Evolutionary conservation across 2,888 invertebrate genomes (phyloP).

Genomic region (Endotricha flammealis): DNA sequence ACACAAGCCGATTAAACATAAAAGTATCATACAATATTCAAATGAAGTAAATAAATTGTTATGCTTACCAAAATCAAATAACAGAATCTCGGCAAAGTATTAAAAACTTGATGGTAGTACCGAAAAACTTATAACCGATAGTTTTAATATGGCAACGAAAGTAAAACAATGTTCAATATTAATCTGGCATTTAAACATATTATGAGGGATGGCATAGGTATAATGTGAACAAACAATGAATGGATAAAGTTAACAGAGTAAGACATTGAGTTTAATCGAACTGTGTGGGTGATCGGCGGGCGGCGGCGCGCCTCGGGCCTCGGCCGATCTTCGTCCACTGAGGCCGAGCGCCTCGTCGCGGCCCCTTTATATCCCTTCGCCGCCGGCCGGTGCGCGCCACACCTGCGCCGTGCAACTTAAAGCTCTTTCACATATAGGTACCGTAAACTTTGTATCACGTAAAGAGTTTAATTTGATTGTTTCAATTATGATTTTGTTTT

Average conservation of each 20-base stretch:
- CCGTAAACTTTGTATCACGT: too few relatives aligned
- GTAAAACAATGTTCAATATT: slow-evolving; percentile 2
- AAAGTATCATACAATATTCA: background rate
- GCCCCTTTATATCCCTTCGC: background rate
- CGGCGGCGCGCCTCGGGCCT: background rate
- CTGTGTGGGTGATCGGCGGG: background rate
- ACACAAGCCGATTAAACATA: background rate
- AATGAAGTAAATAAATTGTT: background rate
- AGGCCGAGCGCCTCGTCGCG: background rate
- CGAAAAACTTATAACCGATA: slow-evolving; percentile 4
- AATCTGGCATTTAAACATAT: too few relatives aligned
- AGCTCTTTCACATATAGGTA: too few relatives aligned
- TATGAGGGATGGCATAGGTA: background rate
- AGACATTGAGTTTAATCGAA: background rate
- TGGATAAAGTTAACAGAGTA: background rate
- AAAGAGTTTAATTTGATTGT: too few relatives aligned
- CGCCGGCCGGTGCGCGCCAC: background rate
- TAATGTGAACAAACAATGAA: background rate
- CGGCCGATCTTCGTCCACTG: background rate
- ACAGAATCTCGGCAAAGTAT: background rate
- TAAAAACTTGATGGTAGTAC: background rate
- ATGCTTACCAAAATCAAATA: slow-evolving; percentile 7
- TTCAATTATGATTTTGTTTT: too few relatives aligned
- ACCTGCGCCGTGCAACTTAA: background rate
- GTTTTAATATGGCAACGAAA: background rate